Evolutionary conservation across 2,888 invertebrate species (phyloP).

Genomic region (Poecilus cupreus): DNA sequence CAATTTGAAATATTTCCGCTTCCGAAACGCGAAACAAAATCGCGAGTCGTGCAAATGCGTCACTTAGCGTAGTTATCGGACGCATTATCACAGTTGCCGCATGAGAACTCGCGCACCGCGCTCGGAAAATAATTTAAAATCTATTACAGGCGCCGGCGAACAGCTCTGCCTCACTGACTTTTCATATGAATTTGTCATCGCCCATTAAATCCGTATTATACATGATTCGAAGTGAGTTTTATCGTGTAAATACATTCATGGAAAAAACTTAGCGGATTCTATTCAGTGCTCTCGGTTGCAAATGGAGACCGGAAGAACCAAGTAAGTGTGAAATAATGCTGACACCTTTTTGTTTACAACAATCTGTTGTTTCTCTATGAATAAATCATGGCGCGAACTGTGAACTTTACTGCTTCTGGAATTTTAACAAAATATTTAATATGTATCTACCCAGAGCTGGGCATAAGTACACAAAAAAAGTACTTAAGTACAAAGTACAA

Average conservation of each 20-base stretch:
- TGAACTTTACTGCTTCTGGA: background rate
- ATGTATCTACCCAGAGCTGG: too few relatives aligned
- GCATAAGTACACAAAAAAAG: too few relatives aligned
- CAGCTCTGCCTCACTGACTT: constrained; percentile 42
- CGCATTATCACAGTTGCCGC: constrained; percentile 53
- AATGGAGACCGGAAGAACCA: background rate
- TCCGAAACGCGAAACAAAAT: constrained; percentile 12
- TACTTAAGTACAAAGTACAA: too few relatives aligned
- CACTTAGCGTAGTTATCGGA: constrained; percentile 28
- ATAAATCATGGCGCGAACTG: constrained; percentile 14
- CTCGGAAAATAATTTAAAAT: constrained; percentile 51
- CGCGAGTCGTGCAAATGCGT: constrained; percentile 9
- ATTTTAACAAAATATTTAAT: constrained; percentile 14
- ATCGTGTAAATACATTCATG: constrained; percentile 45
- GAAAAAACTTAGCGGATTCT: constrained; percentile 19
- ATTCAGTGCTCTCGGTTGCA: background rate
- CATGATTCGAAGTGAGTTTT: constrained; percentile 27
- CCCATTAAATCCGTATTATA: constrained; percentile 55
- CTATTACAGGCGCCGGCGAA: constrained; percentile 49
- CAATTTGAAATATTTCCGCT: constrained; percentile 30
- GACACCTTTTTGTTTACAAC: constrained; percentile 38
- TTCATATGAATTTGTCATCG: constrained; percentile 55
- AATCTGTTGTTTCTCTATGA: constrained; percentile 38
- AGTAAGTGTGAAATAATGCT: constrained; percentile 3
- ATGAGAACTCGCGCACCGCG: constrained; percentile 7